phyloP scores from a whole-genome alignment of 2,113 vertebrate species.

The Megaleporinus macrocephalus region DNA sequence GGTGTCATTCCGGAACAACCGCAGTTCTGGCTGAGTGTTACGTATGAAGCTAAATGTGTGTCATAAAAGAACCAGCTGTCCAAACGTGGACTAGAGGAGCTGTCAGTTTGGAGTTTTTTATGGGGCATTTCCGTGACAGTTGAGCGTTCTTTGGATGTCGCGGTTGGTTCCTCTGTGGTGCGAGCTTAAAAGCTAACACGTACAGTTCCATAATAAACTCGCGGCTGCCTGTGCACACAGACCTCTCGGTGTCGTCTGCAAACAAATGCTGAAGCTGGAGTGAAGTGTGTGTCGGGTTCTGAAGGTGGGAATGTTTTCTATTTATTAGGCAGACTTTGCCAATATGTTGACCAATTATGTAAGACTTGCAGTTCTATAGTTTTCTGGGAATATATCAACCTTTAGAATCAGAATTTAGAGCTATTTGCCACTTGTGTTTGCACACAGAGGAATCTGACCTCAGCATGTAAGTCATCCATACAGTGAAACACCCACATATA shows the following conservation, averaged over 20 bases:
- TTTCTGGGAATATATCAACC: too few relatives aligned
- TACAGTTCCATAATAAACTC: conserved; percentile 73
- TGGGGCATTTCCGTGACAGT: conserved; percentile 43
- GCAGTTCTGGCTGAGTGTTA: not conserved
- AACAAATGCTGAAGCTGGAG: not conserved
- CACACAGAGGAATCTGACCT: too few relatives aligned
- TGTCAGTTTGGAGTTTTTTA: conserved; percentile 44
- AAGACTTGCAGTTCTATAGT: too few relatives aligned
- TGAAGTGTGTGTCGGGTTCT: not conserved
- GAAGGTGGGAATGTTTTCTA: not conserved
- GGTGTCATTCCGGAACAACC: not conserved
- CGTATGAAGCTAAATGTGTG: not conserved
- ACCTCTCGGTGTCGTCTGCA: conserved; percentile 9
- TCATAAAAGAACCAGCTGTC: conserved; percentile 46
- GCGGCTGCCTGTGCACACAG: conserved; percentile 48
- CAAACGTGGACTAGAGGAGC: conserved; percentile 45
- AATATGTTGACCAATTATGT: too few relatives aligned
- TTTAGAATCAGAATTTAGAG: too few relatives aligned
- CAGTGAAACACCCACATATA: too few relatives aligned
- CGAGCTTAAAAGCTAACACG: conserved; percentile 71
- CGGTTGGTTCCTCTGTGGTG: conserved; percentile 21
- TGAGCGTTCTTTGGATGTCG: conserved; percentile 34
- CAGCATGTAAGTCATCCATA: too few relatives aligned
- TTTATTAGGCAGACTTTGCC: too few relatives aligned
- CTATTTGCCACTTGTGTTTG: too few relatives aligned